Evolutionary conservation across 2,797 vertebrate species (phyloP).

Genomic region (Ptychobarbus kaznakovi): DNA sequence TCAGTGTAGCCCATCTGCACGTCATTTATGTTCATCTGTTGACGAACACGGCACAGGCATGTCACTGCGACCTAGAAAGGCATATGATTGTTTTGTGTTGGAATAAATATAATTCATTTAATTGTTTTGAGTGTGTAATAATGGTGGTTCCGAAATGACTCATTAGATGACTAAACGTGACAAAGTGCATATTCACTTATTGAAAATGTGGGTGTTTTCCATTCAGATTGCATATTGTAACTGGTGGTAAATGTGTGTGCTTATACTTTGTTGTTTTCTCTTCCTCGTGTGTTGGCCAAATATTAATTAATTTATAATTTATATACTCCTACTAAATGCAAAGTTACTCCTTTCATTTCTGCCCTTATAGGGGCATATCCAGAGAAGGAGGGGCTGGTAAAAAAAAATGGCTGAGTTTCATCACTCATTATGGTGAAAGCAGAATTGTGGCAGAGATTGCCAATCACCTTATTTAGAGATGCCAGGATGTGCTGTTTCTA

Average conservation of each 20-base stretch:
- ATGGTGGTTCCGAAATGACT: slow-evolving; percentile 2
- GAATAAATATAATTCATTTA: not conserved
- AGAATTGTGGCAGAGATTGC: not conserved
- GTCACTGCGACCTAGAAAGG: slow-evolving; percentile 38
- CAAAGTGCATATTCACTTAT: not conserved
- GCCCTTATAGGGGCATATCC: not conserved
- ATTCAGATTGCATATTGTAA: slow-evolving; percentile 7
- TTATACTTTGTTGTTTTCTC: slow-evolving; percentile 9
- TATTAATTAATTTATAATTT: not conserved
- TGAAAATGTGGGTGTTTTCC: slow-evolving; percentile 20
- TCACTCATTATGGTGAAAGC: slow-evolving; percentile 3
- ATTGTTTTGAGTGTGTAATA: slow-evolving; percentile 21
- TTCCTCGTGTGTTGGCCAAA: not conserved
- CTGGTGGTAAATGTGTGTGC: not conserved
- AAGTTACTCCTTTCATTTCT: not conserved
- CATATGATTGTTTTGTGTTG: slow-evolving; percentile 28
- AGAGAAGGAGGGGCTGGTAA: not conserved
- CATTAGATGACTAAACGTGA: slow-evolving; percentile 39
- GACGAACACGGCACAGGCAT: not conserved
- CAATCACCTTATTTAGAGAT: not conserved
- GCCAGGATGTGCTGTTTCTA: not conserved
- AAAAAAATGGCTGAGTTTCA: not conserved
- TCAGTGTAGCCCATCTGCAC: not conserved
- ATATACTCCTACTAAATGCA: not conserved
- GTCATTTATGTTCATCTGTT: not conserved